A percentile compares a stretch with the other conserved stretches of the same genome.
Conservation (phyloP, 2,888 invertebrate genomes). For the Rapana venosa region DNA sequence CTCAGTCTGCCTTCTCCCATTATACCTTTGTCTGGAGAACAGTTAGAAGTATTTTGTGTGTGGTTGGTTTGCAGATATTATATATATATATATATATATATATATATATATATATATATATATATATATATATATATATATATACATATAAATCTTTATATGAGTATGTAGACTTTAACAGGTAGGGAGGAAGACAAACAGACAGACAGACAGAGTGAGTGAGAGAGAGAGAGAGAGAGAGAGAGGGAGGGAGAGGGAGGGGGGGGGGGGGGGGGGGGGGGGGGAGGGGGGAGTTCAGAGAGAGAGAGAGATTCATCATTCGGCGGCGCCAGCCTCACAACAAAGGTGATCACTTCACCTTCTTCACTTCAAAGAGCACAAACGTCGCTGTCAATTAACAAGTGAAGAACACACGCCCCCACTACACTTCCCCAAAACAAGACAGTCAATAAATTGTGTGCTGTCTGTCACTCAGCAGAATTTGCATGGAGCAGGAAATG, state of each 20-base stretch:
- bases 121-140: no score
- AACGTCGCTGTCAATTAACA: not conserved
- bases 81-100: no score
- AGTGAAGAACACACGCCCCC: not conserved
- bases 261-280: no score
- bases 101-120: no score
- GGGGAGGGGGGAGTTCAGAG: no score
- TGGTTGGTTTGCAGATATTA: no score
- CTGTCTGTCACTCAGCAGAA: slow-evolving; percentile 28
- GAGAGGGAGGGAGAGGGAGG: not conserved
- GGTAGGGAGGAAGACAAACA: not conserved
- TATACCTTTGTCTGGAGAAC: no score
- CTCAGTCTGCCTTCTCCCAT: no score
- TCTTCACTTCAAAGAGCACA: slow-evolving; percentile 21
- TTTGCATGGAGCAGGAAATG: not conserved
- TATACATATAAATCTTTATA: no score
- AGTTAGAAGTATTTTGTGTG: no score
- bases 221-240: not conserved
- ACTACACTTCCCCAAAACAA: not conserved
- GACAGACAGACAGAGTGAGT: not conserved
- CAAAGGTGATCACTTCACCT: slow-evolving; percentile 3
- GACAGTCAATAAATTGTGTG: slow-evolving; percentile 23
- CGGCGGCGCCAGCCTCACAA: slow-evolving; percentile 3
- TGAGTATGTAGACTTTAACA: no score
- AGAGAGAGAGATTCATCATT: not conserved